phyloP scores from a whole-genome alignment of 2,888 invertebrate species.

The Andrena hattorfiana region DNA sequence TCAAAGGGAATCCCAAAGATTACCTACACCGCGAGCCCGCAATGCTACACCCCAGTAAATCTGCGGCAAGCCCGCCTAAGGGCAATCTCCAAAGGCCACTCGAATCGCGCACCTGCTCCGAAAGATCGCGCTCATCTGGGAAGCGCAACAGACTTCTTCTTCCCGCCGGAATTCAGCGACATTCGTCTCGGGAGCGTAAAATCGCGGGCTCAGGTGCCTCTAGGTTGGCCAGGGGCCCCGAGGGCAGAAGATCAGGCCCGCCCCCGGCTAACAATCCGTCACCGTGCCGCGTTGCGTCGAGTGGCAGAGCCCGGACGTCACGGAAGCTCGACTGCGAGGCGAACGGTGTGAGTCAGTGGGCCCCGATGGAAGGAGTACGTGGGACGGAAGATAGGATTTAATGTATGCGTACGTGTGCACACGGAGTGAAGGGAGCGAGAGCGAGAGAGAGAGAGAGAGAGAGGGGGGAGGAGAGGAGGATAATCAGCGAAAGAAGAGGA shows the following conservation, averaged over 20 bases:
- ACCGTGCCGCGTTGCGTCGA: conserved; percentile 64
- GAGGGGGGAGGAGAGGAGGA: conserved; percentile 45
- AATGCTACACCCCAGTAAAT: not conserved
- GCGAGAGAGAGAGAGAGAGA: conserved; percentile 42
- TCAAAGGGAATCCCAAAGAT: too few relatives aligned
- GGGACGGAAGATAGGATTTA: conserved; percentile 69
- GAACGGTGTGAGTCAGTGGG: conserved; percentile 64
- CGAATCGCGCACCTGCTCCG: conserved; percentile 24
- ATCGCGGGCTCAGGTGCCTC: conserved; percentile 23
- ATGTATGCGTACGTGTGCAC: conserved; percentile 66
- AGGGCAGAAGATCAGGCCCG: conserved; percentile 59
- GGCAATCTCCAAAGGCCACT: not conserved
- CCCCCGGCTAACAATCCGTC: conserved; percentile 77
- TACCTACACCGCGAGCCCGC: not conserved
- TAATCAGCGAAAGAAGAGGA: conserved; percentile 43
- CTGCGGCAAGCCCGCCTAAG: too few relatives aligned
- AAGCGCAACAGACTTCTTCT: conserved; percentile 29
- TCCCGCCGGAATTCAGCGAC: conserved; percentile 26
- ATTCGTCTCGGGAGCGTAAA: conserved; percentile 32
- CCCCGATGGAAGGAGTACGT: conserved; percentile 55
- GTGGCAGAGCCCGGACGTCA: conserved; percentile 50
- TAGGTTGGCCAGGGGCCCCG: conserved; percentile 1
- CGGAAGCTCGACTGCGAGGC: conserved; percentile 62
- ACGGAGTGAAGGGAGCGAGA: conserved; percentile 48
- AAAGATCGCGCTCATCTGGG: not conserved